Evolutionary conservation across 2,797 vertebrate genomes (phyloP), one percentile per base, ranked within the genome.

Genomic region (Perodicticus potto): DNA sequence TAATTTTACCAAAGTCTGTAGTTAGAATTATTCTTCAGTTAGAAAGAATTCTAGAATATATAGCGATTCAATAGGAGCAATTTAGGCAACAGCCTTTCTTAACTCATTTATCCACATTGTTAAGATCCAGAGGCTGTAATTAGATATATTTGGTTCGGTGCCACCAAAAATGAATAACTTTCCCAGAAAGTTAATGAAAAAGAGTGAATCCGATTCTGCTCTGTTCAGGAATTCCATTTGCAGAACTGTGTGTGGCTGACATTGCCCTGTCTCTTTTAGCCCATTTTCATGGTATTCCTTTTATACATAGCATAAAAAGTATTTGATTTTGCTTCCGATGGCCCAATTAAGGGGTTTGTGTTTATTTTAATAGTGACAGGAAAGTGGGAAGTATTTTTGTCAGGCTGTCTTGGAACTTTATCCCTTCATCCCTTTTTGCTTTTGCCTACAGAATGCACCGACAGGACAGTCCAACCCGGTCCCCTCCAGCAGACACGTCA

Each of bases 401-500:
- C 20, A 8, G 67, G 22, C 37, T 57, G 11, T 25, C 23, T 49
- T 93, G 96, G 27, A 34, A 89, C 96, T 95, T 74, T 37, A 65
- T 91, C 63, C 34, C 81, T 95, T 92, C 32, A 87, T 70, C 77
- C 27, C 95, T 49, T 96, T 94, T 16, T 94, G 86, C 88, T 98
- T 97, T 96, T 43, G 53, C 97, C 97, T 97, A 85, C 98, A 99
- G 99, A 98, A 97, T 98, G 87, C 99, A 99, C 96, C 98, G 97
- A 93, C 99, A 99, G 55, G 99, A 99, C 98, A 99, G 99, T 97
- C 99, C 98, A 53, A 98, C 99, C 2, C 98, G 97, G 91, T 99
- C 99, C 86, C 98, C 99, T 93, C 98, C 99, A 14, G 97, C 98
- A 65, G 99, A 99, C 97, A 98, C 99, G 20, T 98, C 99, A 84